Evolutionary conservation across 2,113 vertebrate genomes (phyloP), one percentile per base, ranked within the genome.

Genomic region (Sturnus vulgaris): DNA sequence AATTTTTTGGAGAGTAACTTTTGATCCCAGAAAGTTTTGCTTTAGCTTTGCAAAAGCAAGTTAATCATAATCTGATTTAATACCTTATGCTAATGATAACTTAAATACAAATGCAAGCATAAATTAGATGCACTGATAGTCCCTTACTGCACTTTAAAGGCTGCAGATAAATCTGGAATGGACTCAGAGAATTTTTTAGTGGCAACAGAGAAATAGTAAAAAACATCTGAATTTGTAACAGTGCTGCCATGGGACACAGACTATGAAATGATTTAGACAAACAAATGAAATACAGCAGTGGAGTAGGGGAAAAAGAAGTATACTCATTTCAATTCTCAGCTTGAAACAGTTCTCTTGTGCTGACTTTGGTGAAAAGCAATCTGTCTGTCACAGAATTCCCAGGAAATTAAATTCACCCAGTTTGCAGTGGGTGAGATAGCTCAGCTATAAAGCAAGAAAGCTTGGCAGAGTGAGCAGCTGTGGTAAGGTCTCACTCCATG

Each of bases 1-100:
- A 97, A 97, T 92, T 97, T 97, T 95, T 94, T 96, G 95, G 97
- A 97, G 95, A 97, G 96, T 96, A 92, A 88, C 65, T 95, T 94
- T 98, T 97, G 97, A 97, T 96, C 90, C 96, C 96, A 96, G 92
- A 94, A 96, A 94, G 93, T 94, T 96, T 96, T 98, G 95, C 93
- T 97, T 97, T 95, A 94, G 88, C 95, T 97, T 97, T 97, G 80
- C 90, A 95, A 97, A 96, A 93, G 90, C 94, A 97, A 97, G 94
- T 65, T 92, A 93, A 97, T 97, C 96, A 95, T 95, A 96, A 96
- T 94, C 94, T 97, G 97, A 98, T 98, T 98, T 97, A 98, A 97
- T 95, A 97, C 86, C 61, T 93, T 71, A 42, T 72, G 75, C 77
- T 97, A 97, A 96, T 92, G 83, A 96, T 95, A 96, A 97, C 96